Evolutionary conservation across 2,888 invertebrate species (phyloP), one percentile per base, ranked within the genome.

Genomic region (Ophioninae sp.): DNA sequence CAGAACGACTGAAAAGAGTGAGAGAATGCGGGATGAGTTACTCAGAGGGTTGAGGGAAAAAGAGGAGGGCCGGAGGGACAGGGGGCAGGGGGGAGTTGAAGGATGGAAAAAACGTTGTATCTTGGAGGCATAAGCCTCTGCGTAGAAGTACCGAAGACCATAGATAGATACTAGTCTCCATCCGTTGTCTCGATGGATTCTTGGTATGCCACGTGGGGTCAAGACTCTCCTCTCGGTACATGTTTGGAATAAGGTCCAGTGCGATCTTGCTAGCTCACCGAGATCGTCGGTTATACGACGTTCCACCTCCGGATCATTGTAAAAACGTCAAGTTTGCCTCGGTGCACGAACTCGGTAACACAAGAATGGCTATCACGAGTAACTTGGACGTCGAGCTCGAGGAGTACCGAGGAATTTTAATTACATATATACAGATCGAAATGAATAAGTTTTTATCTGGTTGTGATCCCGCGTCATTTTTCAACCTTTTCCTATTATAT

Each of bases 141-240:
- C 17, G 65, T 56, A 81, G 78, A 80, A 80, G 74, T 64, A 37
- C 69, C 80, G 50, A 78, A 64, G 77, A 59, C 89, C 90, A 89
- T 88, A 90, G 88, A 90, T 89, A 89, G 90, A 30, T 30, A 44
- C 83, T 83, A 85, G 87, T 30, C 79, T 84, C 78, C 86, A 81
- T 86, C 84, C 79, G 80, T 73, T 86, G 86, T 85, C 87, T 85
- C 87, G 87, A 89, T 89, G 88, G 85, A 85, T 90, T 90, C 90
- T 88, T 83, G 86, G 89, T 90, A 90, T 87, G 85, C 87, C 78
- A 81, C 80, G 86, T 85, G 87, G 86, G 88, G 88, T 89, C 88
- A 88, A 89, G 86, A 88, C 88, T 88, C 87, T 85, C 88, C 87
- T 85, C 88, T 88, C 90, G 86, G 88, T 90, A 90, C 90, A 90